These are phyloP conservation scores for Ferdinandea cuprea DNA, from an alignment of 2,888 invertebrate species.

Conservation along the genomic window DNA sequence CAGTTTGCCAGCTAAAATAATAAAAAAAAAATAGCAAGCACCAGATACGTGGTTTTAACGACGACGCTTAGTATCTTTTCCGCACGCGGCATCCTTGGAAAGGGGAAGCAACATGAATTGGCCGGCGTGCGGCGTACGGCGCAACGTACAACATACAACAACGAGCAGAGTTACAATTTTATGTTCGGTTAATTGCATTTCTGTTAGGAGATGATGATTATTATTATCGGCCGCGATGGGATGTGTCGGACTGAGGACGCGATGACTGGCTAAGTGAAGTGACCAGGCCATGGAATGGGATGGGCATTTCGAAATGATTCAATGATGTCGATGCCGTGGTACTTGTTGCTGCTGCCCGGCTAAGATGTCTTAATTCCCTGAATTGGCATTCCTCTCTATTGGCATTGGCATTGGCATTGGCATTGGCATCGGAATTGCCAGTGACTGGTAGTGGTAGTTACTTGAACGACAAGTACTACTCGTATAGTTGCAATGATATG, in stretches of 20 bases:
- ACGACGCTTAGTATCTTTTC: slow-evolving; percentile 51
- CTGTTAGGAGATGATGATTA: slow-evolving; percentile 69
- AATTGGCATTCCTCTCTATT: slow-evolving; percentile 64
- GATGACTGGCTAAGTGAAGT: background rate
- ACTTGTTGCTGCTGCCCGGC: background rate
- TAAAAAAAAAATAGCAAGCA: too few relatives aligned
- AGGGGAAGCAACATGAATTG: slow-evolving; percentile 15
- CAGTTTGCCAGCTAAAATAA: slow-evolving; percentile 40
- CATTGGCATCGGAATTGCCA: too few relatives aligned
- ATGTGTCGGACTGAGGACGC: slow-evolving; percentile 45
- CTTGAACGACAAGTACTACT: background rate
- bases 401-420: too few relatives aligned
- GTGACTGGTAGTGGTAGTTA: too few relatives aligned
- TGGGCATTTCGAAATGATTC: slow-evolving; percentile 52
- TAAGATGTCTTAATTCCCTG: slow-evolving; percentile 70
- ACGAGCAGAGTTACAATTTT: slow-evolving; percentile 47
- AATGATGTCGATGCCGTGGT: slow-evolving; percentile 46
- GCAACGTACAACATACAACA: too few relatives aligned
- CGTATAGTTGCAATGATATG: slow-evolving; percentile 24
- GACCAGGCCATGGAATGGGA: slow-evolving; percentile 17
- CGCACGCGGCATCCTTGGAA: slow-evolving; percentile 36
- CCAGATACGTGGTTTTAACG: slow-evolving; percentile 50
- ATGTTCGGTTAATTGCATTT: slow-evolving; percentile 74
- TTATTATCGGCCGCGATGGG: slow-evolving; percentile 55
- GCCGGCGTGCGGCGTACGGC: slow-evolving; percentile 14